Percentiles rank a stretch among this genome's conserved stretches.
phyloP scores from a whole-genome alignment of 2,113 vertebrate genomes.

The Chaetorhynchus papuensis region DNA sequence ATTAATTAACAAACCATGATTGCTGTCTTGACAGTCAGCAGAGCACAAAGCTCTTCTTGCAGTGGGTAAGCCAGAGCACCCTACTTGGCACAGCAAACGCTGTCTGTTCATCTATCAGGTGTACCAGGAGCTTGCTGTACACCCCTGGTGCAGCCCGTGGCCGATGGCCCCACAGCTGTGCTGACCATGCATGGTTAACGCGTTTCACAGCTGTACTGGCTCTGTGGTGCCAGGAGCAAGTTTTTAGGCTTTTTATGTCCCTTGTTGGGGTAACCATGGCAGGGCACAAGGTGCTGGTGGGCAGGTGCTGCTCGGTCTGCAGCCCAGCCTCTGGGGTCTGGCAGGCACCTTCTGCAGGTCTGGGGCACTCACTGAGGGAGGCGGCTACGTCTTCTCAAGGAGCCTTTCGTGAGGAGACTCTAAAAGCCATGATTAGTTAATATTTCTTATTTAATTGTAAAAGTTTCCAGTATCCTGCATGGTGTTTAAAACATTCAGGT shows the following conservation, averaged over 20 bases:
- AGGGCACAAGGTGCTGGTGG: fast-evolving
- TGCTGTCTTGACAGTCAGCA: background rate
- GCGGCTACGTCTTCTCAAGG: background rate
- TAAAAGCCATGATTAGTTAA: background rate
- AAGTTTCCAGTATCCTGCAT: background rate
- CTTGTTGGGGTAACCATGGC: fast-evolving
- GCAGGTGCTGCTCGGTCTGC: fast-evolving
- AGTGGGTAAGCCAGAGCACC: fast-evolving
- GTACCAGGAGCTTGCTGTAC: background rate
- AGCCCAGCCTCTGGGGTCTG: fast-evolving
- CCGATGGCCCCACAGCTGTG: fast-evolving
- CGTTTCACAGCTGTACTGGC: background rate
- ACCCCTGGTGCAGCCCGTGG: fast-evolving
- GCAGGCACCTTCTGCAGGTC: fast-evolving
- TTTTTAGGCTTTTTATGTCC: background rate
- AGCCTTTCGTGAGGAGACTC: background rate
- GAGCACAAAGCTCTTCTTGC: background rate
- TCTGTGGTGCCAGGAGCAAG: background rate
- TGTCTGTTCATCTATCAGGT: background rate
- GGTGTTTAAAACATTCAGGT: background rate
- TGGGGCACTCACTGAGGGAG: background rate
- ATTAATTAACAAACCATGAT: conserved; percentile 45
- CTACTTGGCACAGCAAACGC: background rate
- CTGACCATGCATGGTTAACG: fast-evolving
- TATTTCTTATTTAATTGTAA: background rate